Evolutionary conservation across 2,113 vertebrate genomes (phyloP), one percentile per base, ranked within the genome.

Genomic region (Scytalopus superciliaris): DNA sequence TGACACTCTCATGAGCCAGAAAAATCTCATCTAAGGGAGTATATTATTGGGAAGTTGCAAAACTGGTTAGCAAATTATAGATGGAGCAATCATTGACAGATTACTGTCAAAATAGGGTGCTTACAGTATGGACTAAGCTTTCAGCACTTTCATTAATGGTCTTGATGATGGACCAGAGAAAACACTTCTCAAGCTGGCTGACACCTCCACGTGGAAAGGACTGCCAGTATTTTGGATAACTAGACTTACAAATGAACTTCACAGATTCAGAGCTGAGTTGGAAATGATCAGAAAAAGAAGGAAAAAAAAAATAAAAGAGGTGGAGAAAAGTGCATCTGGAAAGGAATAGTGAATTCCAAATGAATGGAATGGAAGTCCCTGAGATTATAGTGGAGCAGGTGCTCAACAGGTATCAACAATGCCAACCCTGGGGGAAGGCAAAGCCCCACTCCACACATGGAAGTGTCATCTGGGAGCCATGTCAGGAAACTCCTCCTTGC

Each of bases 11-110:
- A 73, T 40, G 84, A 95, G 84, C 56, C 79, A 89, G 82, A 91
- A 95, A 93, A 95, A 87, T 83, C 76, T 40, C 44, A 31, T 73
- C 78, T 76, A 42, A 78, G 67, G 80, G 87, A 95, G 91, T 85
- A 69, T 90, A 93, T 93, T 87, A 85, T 42, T 90, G 79, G 31
- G 19, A 76, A 62, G 63, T 57, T 76, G 66, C 53, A 79, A 90
- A 95, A 76, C 66, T 53, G 28, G 62, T 90, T 93, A 93, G 75
- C 76, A 96, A 95, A 96, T 95, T 95, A 93, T 66, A 95, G 90
- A 89, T 90, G 67, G 85, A 94, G 75, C 67, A 87, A 91, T 94
- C 90, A 85, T 85, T 95, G 96, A 91, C 75, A 91, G 82, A 88
- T 94, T 91, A 95, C 85, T 95, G 90, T 91, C 94, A 97, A 95